Base-by-base conservation (phyloP, 2,888 invertebrate species). In the Syrista parreyssii region DNA sequence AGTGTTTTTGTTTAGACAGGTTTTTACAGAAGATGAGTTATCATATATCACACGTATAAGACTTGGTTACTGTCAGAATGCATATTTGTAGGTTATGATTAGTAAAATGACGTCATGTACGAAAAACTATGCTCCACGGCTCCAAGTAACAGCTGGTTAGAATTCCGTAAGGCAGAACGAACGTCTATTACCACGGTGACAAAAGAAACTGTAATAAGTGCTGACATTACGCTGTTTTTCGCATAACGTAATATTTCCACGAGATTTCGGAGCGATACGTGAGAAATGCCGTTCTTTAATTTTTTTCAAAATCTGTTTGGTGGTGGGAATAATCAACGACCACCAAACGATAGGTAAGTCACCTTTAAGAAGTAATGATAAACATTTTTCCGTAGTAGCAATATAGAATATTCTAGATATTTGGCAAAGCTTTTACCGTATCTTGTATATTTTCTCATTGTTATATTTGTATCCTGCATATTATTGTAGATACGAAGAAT, bases 261-360 rank as follows among this genome's bases (percentile, higher is more conserved):
- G 23, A 55, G 55, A 55, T 55, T 55, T 55, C 23, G 23, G 23
- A 55, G 55, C 23, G 23, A 55, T 2, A 55, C 55, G 55, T 55
- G 23, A 71, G 81, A 80, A 78, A 90, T 90, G 90, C 80, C 88
- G 75, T 78, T 90, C 32, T 81, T 86, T 35, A 83, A 88, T 76
- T 86, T 86, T 76, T 85, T 90, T 68, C 86, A 87, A 76, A 86
- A 87, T 78, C 76, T 90, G 36, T 84, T 90, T 78, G 84, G 83
- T 69, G 69, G 75, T 71, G 77, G 77, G 69, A 81, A 79, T 31
- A 79, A 77, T 36, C 79, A 82, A 36, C 83, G 87, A 68, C 83
- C 84, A 73, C 76, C 81, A 36, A 81, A 82, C 73, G 77, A 82
- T 11, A 82, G 86, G 89, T 89, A 78, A 86, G 78, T 32, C n/a